Conservation (phyloP, 1,140 invertebrate genomes). For the Aethina tumida region DNA sequence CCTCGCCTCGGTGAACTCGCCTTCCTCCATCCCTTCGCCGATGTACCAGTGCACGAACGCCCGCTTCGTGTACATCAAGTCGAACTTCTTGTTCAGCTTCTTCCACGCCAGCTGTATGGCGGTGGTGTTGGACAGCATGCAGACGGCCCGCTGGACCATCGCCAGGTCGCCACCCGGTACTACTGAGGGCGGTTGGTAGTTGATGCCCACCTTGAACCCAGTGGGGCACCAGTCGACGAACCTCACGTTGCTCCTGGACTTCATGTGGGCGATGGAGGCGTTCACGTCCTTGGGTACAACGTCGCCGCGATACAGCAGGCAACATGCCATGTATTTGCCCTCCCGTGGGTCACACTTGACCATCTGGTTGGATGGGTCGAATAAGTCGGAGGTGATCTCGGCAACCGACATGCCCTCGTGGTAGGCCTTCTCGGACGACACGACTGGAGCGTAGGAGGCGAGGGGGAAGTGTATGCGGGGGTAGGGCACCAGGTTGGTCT, state of each 20-base stretch:
- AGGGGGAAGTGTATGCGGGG: conserved; percentile 61
- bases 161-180: conserved; percentile 71
- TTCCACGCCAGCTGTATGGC: conserved; percentile 65
- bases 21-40: conserved; percentile 73
- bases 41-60: conserved; percentile 71
- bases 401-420: conserved; percentile 51
- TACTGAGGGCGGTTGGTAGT: conserved; percentile 77
- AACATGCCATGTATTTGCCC: conserved; percentile 86
- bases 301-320: conserved; percentile 56
- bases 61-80: conserved; percentile 68
- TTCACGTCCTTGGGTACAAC: conserved; percentile 51
- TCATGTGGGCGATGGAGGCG: conserved; percentile 70
- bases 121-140: conserved; percentile 79
- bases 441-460: conserved; percentile 58
- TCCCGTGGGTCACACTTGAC: conserved; percentile 57
- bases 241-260: conserved; percentile 74
- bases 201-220: conserved; percentile 74
- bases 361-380: conserved; percentile 40
- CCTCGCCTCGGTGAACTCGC: conserved; percentile 57
- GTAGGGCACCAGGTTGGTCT: conserved; percentile 58
- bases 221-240: conserved; percentile 91
- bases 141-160: conserved; percentile 72
- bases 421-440: conserved; percentile 50
- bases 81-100: conserved; percentile 70
- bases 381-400: conserved; percentile 38